These are phyloP conservation scores for Loris lydekkerianus DNA, from an alignment of 2,797 vertebrate species.

Conservation along the genomic window DNA sequence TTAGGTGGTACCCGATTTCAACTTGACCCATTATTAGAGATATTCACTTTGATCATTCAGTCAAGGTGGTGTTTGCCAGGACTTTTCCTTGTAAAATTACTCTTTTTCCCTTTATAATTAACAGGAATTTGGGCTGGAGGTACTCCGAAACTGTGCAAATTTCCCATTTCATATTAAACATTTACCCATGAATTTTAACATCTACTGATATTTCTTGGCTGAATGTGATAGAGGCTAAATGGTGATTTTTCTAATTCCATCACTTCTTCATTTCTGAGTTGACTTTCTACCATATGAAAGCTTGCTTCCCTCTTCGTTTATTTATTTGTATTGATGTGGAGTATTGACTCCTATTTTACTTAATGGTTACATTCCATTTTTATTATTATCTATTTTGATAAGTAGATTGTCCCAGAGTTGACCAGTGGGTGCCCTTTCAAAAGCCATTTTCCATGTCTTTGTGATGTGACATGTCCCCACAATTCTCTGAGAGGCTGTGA, in stretches of 20 bases:
- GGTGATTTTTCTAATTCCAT: not conserved
- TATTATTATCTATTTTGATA: slow-evolving; percentile 41
- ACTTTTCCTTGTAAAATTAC: slow-evolving; percentile 25
- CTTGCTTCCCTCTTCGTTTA: not conserved
- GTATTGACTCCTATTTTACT: not conserved
- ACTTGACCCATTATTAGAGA: not conserved
- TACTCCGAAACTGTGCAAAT: not conserved
- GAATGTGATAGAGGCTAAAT: not conserved
- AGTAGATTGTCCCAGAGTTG: slow-evolving; percentile 13
- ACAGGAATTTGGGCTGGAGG: not conserved
- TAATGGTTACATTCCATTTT: not conserved
- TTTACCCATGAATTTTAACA: not conserved
- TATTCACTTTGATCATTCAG: not conserved
- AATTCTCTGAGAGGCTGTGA: not conserved
- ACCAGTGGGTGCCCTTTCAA: not conserved
- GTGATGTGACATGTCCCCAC: not conserved
- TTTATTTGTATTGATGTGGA: not conserved
- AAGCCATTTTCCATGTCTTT: not conserved
- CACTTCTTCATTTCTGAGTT: slow-evolving; percentile 25
- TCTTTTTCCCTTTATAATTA: not conserved
- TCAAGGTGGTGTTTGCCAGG: not conserved
- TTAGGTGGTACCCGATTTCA: not conserved
- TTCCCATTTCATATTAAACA: not conserved
- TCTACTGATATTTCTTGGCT: not conserved
- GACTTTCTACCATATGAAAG: not conserved